These are phyloP conservation scores for Drosophila subpulchrella DNA, from an alignment of 1,140 invertebrate species.

Conservation along the genomic window DNA sequence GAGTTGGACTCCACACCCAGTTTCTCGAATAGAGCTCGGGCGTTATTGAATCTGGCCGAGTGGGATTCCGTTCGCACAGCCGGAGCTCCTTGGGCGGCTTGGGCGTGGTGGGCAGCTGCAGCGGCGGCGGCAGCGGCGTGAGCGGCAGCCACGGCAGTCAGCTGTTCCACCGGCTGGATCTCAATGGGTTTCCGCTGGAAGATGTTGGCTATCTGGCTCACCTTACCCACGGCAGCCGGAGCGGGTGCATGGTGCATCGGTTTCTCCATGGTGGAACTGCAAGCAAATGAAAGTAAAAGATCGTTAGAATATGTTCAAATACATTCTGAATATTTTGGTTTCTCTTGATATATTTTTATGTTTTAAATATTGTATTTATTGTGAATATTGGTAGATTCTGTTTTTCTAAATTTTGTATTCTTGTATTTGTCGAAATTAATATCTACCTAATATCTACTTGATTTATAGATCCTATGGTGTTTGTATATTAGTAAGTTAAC, in stretches of 20 bases:
- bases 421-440: too few relatives aligned
- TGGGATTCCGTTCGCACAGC: conserved; percentile 95
- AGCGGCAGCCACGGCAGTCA: conserved; percentile 77
- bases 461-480: too few relatives aligned
- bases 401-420: too few relatives aligned
- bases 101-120: conserved; percentile 46
- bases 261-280: conserved; percentile 87
- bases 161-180: conserved; percentile 79
- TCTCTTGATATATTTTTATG: too few relatives aligned
- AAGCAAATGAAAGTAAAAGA: not conserved
- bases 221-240: conserved; percentile 89
- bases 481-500: too few relatives aligned
- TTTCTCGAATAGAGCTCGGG: conserved; percentile 96
- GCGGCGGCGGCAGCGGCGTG: conserved; percentile 71
- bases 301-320: not conserved
- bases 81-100: conserved; percentile 78
- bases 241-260: conserved; percentile 87
- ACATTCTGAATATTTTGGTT: not conserved
- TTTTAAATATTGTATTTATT: too few relatives aligned
- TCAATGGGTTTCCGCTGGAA: conserved; percentile 89
- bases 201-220: conserved; percentile 95
- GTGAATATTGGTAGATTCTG: too few relatives aligned
- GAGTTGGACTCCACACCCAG: conserved; percentile 90
- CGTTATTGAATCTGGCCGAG: conserved; percentile 95
- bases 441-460: too few relatives aligned